Evolutionary conservation across 1,140 invertebrate species (phyloP), one percentile per base, ranked within the genome.

Genomic region (Sweltsa coloradensis): DNA sequence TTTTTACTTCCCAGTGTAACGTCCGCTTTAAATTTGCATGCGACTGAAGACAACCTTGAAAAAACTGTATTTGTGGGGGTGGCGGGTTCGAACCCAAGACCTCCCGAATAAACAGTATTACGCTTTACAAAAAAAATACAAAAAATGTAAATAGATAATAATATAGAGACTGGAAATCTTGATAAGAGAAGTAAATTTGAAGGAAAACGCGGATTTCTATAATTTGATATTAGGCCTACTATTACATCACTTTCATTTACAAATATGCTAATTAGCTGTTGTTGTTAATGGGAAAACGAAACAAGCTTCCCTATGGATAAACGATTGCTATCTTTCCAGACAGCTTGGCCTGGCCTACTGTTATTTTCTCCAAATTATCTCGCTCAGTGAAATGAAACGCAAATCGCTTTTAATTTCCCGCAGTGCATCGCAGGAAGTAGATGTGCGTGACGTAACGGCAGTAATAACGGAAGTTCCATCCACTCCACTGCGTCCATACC

Each of bases 351-450:
- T 13, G 14, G 24, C 14, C 16, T 5, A 41, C 14, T 23, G 14
- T 19, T 41, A 45, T n/a, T 21, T 1, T 21, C 23, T 27, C 11
- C 14, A n/a, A 18, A 13, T 9, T 7, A 16, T 18, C n/a, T 6
- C 7, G 44, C 22, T 55, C 47, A 49, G 34, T 40, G 19, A 41
- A 54, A 42, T 22, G 47, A 29, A 19, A 16, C 49, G 27, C 27
- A 51, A 26, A 5, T 9, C 29, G 41, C 14, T 40, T 5, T 16
- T 5, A n/a, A 7, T 0, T 5, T 47, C 3, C 5, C 0, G 2
- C 3, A 3, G 13, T 4, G 14, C 1, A 24, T 5, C 23, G 23
- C 23, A 13, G 1, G 16, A n/a, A 34, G 2, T 3, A 46, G 11
- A 23, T 18, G 11, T n/a, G n/a, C 34, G 19, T 23, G n/a, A n/a